These are phyloP conservation scores for Agapornis roseicollis DNA, from an alignment of 2,113 vertebrate genomes.

Conservation along the genomic window DNA sequence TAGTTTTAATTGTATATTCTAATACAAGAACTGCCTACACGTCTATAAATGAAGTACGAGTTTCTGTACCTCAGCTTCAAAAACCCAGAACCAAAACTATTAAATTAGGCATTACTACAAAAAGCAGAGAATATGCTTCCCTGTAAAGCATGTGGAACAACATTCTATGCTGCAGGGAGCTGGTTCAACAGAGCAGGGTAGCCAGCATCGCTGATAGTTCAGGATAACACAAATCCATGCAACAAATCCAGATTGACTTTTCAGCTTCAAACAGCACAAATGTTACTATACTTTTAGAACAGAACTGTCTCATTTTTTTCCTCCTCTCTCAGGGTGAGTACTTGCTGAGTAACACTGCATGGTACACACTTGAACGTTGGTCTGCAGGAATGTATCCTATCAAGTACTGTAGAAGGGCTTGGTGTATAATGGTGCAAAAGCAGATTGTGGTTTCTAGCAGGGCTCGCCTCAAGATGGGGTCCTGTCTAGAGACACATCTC, in stretches of 20 bases:
- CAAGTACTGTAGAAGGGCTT: background rate
- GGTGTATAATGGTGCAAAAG: background rate
- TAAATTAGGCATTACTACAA: background rate
- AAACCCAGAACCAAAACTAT: background rate
- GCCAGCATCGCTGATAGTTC: background rate
- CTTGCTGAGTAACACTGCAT: background rate
- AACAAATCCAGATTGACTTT: background rate
- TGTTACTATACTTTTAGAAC: background rate
- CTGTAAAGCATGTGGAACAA: background rate
- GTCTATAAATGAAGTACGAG: background rate
- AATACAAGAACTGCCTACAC: background rate
- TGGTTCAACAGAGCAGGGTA: background rate
- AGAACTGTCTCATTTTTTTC: background rate
- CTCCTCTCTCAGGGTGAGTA: background rate
- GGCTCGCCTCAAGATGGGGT: background rate
- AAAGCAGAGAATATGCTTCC: background rate
- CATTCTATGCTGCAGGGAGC: background rate
- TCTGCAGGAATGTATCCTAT: background rate
- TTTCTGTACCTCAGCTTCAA: background rate
- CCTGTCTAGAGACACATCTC: background rate
- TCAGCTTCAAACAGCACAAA: background rate
- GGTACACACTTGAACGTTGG: fast-evolving
- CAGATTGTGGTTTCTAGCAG: background rate
- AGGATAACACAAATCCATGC: background rate
- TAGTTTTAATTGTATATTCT: background rate